These are phyloP conservation scores for Arion vulgaris DNA, from an alignment of 1,140 invertebrate genomes.

Conservation along the genomic window DNA sequence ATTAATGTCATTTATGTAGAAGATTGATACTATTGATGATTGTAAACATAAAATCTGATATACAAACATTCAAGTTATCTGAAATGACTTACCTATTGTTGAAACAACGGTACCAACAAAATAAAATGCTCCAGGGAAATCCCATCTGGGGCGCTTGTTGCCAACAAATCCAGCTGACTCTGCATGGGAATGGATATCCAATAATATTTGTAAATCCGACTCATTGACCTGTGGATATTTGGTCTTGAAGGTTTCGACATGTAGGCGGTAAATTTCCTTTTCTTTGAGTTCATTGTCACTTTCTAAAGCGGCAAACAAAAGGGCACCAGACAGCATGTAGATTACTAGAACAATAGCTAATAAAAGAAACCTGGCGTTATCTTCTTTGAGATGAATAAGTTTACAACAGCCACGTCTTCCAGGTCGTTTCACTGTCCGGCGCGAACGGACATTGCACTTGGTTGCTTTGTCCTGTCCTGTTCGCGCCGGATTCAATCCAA, in stretches of 20 bases:
- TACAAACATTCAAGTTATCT: neutral
- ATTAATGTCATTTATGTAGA: too few relatives aligned
- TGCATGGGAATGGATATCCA: conserved; percentile 78
- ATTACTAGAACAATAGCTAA: conserved; percentile 77
- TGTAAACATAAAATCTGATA: too few relatives aligned
- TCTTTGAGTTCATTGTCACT: conserved; percentile 74
- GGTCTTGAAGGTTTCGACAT: conserved; percentile 73
- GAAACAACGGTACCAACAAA: conserved; percentile 82
- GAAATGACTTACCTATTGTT: conserved; percentile 78
- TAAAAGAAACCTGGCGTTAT: conserved; percentile 80
- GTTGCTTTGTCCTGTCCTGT: neutral
- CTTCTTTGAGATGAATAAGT: conserved; percentile 76
- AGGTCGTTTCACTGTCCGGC: conserved; percentile 45
- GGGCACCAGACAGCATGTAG: conserved; percentile 79
- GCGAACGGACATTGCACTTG: conserved; percentile 22
- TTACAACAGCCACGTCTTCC: conserved; percentile 65
- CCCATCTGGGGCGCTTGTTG: conserved; percentile 77
- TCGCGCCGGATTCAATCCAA: conserved; percentile 23
- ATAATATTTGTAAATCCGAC: conserved; percentile 74
- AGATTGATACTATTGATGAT: too few relatives aligned
- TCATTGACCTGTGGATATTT: conserved; percentile 73
- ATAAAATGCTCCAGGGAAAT: conserved; percentile 81
- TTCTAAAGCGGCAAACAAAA: conserved; percentile 78
- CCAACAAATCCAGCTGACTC: conserved; percentile 75
- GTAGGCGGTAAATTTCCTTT: conserved; percentile 71